phyloP scores from a whole-genome alignment of 2,888 invertebrate species.

The Stenoptilia bipunctidactyla region DNA sequence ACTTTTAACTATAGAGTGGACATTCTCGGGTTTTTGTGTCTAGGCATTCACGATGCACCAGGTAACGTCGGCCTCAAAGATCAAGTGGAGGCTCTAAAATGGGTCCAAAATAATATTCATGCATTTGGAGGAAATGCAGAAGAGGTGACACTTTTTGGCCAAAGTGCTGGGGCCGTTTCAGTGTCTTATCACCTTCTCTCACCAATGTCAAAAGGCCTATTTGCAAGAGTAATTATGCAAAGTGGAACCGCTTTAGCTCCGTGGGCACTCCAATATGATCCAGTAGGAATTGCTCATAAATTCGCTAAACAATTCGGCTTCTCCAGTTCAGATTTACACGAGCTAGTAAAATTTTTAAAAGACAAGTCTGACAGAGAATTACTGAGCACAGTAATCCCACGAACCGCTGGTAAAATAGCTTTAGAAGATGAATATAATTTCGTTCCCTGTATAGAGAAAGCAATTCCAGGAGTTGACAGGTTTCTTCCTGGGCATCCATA shows the following conservation, averaged over 20 bases:
- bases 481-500: conserved; percentile 45
- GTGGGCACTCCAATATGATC: conserved; percentile 52
- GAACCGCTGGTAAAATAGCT: conserved; percentile 39
- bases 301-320: conserved; percentile 38
- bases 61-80: conserved; percentile 58
- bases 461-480: conserved; percentile 23
- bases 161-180: conserved; percentile 56
- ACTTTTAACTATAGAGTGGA: conserved; percentile 46
- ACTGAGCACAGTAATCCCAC: conserved; percentile 37
- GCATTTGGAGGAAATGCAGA: conserved; percentile 52
- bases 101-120: conserved; percentile 44
- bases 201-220: conserved; percentile 48
- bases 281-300: conserved; percentile 33
- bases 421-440: conserved; percentile 47
- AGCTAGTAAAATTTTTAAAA: conserved; percentile 36
- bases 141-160: conserved; percentile 51
- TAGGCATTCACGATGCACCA: conserved; percentile 50
- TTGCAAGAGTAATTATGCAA: conserved; percentile 49
- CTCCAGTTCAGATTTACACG: conserved; percentile 28
- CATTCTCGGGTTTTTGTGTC: conserved; percentile 48
- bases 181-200: conserved; percentile 48
- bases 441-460: conserved; percentile 48
- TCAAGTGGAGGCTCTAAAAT: conserved; percentile 46
- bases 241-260: conserved; percentile 52
- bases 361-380: conserved; percentile 28